Evolutionary conservation across 2,113 vertebrate species (phyloP).

Genomic region (Dryoscopus gambensis): DNA sequence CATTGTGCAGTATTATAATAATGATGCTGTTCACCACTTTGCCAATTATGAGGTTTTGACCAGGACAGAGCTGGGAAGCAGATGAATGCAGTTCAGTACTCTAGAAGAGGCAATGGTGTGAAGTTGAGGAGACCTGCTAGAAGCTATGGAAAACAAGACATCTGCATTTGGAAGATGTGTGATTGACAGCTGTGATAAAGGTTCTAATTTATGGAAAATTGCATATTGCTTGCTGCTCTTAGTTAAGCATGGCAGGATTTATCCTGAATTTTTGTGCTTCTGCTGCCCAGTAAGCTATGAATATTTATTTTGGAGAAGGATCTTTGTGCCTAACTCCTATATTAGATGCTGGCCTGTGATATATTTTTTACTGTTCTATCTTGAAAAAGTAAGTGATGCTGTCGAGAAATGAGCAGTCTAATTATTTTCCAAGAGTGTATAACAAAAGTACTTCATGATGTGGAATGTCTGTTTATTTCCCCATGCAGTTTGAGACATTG

Average conservation of each 20-base stretch:
- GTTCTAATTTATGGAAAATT: not conserved
- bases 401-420: not conserved
- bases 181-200: not conserved
- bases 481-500: not conserved
- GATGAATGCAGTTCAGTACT: not conserved
- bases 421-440: not conserved
- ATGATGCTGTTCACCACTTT: not conserved
- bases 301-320: not conserved
- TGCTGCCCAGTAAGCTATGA: not conserved
- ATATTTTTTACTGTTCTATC: not conserved
- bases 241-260: not conserved
- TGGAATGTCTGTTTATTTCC: not conserved
- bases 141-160: not conserved
- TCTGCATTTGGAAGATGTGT: not conserved
- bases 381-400: not conserved
- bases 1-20: not conserved
- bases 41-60: not conserved
- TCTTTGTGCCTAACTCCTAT: not conserved
- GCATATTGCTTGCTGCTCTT: not conserved
- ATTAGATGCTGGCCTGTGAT: not conserved
- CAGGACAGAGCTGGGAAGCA: not conserved
- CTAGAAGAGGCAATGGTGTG: rapidly evolving
- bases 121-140: not conserved
- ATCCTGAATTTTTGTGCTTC: not conserved
- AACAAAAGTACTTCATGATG: not conserved